Conservation (phyloP, 2,797 vertebrate species). For the Danio albolineatus region DNA sequence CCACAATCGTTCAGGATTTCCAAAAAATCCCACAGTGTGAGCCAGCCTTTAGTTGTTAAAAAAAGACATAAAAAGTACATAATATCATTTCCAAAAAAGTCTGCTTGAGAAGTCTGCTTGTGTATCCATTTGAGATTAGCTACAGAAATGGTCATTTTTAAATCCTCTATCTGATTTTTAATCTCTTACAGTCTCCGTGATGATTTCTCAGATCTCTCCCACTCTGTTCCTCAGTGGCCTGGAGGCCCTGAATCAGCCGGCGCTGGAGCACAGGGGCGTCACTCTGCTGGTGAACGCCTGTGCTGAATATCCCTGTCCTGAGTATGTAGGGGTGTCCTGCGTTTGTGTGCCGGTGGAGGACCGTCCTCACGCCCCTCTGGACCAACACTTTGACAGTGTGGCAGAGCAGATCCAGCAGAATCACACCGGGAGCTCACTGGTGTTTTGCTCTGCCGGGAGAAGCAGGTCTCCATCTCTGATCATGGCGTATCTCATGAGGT, state of each 20-base stretch:
- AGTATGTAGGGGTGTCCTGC: constrained; percentile 61
- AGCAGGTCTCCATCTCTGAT: constrained; percentile 74
- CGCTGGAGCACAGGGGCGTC: constrained; percentile 69
- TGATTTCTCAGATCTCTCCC: constrained; percentile 69
- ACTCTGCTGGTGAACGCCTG: constrained; percentile 75
- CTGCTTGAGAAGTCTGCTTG: background rate
- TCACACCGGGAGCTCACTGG: constrained; percentile 67
- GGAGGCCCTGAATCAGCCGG: constrained; percentile 62
- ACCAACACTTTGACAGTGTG: constrained; percentile 69
- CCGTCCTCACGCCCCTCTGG: constrained; percentile 70
- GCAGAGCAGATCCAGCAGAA: constrained; percentile 70
- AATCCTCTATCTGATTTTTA: background rate
- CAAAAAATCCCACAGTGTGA: too few relatives aligned
- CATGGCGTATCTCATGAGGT: constrained; percentile 77
- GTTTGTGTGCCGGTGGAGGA: constrained; percentile 70
- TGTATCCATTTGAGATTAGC: background rate
- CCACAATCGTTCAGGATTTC: too few relatives aligned
- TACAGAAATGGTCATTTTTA: background rate
- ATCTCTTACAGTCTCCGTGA: constrained; percentile 53
- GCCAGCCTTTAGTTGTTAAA: too few relatives aligned
- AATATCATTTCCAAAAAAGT: background rate
- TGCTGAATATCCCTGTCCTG: constrained; percentile 54
- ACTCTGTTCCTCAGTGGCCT: constrained; percentile 71
- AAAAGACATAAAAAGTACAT: too few relatives aligned
- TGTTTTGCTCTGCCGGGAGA: constrained; percentile 75